Base-by-base conservation (phyloP, 2,888 invertebrate genomes). In the Eupithecia insigniata region DNA sequence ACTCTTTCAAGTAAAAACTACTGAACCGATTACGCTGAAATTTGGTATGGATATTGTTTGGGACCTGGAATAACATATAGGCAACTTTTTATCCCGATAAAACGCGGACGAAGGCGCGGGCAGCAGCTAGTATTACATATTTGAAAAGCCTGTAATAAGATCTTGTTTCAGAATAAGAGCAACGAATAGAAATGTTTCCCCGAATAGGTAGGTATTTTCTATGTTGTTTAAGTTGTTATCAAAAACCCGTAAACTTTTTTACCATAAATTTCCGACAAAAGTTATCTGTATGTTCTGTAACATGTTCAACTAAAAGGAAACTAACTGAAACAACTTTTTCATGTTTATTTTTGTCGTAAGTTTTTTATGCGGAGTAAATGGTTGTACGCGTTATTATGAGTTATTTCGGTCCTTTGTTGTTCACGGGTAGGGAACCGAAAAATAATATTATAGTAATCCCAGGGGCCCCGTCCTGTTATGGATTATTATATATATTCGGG, bases 381-480 rank as follows among this genome's bases (percentile, higher is more conserved):
- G 4, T 62, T 5, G 34, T 26, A 36, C 64, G 64, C 64, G 64
- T 34, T 64, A 64, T 64, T 64, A 64, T 64, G 64, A 64, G 64
- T 34, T 64, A 64, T 39, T 64, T 36, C 64, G 64, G 34, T 26
- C 64, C 12, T 26, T 8, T 64, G 36, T 55, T 55, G 55, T 64
- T 64, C 64, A 39, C 36, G 36, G 22, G 64, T 14, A 64, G 64
- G 16, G 34, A 64, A 36, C 64, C 36, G 64, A 36, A 22, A 61
- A 26, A 64, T 64, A 64, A 64, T 64, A 39, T 64, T 12, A 36
- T 1, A 36, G 34, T 34, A 39, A 64, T n/a, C 34, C 64, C 64
- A n/a, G 34, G 16, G 34, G 64, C 14, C n/a, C n/a, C 36, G 34
- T 14, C 5, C 22, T 30, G 30, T 60, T 60, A 18, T 55, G 30